Base-by-base conservation (phyloP, 2,888 invertebrate species). In the Tenthredo scrophulariae region DNA sequence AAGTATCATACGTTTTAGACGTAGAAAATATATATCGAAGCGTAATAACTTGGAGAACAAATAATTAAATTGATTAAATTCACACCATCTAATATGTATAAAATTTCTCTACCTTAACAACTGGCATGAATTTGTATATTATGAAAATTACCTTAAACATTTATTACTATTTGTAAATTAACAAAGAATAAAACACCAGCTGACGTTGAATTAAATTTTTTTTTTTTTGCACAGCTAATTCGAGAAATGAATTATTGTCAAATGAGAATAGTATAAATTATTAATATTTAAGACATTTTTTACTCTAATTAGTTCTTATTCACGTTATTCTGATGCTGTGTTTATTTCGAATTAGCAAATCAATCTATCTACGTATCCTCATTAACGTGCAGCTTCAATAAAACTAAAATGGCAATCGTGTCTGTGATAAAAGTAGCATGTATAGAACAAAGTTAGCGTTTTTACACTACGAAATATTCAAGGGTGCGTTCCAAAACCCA, bases 111-210 rank as follows among this genome's bases (percentile, higher is more conserved):
- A n/a, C 67, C 18, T 46, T 18, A 82, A 67, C 40, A 7, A 65
- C 26, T 67, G 40, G 29, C 65, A 65, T 67, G 62, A 65, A 18
- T 82, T 77, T 77, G 77, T 77, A 50, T 50, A 50, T 29, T 50
- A 54, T 54, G 22, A 77, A 40, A 29, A 77, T 77, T 50, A 46
- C 50, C 29, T 77, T 54, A 77, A 29, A 33, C 26, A 46, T 50
- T 77, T 46, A 77, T 77, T 77, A 77, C 54, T 54, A 77, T 29
- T 77, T 77, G 77, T 77, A 77, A 77, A 54, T 77, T 77, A 77
- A 77, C 54, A 77, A 54, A 77, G 13, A 77, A 50, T 50, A 77
- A 75, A 46, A 54, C 29, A 54, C 6, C 13, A 77, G 50, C 29
- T 33, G 77, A 50, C 54, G 33, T 54, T 50, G 29, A 54, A 77